Conservation (phyloP, 2,888 invertebrate genomes). For the Xylophagus ater region DNA sequence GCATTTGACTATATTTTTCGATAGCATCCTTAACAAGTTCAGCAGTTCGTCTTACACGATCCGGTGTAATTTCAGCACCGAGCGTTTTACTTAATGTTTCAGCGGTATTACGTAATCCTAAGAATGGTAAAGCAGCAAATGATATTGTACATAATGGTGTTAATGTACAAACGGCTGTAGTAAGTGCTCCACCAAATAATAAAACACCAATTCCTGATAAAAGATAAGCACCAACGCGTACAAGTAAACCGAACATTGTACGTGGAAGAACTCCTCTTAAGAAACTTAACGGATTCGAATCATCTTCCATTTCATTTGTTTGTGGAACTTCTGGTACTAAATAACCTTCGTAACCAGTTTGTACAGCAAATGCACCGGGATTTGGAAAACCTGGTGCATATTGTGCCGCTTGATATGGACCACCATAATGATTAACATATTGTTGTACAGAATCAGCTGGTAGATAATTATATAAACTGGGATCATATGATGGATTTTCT, state of each 20-base stretch:
- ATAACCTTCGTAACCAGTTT: conserved; percentile 40
- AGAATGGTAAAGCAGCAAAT: conserved; percentile 28
- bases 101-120: conserved; percentile 27
- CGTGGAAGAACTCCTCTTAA: conserved; percentile 26
- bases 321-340: conserved; percentile 30
- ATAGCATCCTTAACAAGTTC: conserved; percentile 45
- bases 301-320: conserved; percentile 16
- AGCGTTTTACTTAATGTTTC: conserved; percentile 30
- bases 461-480: conserved; percentile 26
- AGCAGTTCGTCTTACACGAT: conserved; percentile 43
- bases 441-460: conserved; percentile 35
- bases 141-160: conserved; percentile 47
- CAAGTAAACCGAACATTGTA: conserved; percentile 31
- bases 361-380: conserved; percentile 29
- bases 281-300: conserved; percentile 16
- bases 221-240: conserved; percentile 39
- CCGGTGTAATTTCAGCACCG: conserved; percentile 42
- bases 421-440: conserved; percentile 32
- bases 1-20: conserved; percentile 41
- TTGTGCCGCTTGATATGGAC: conserved; percentile 10
- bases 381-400: conserved; percentile 16
- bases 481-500: conserved; percentile 28
- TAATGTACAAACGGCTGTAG: conserved; percentile 44
- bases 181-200: conserved; percentile 43
- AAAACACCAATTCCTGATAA: conserved; percentile 39